phyloP scores from a whole-genome alignment of 53 echinoderm and acorn worm species.

The Antedon mediterranea region DNA sequence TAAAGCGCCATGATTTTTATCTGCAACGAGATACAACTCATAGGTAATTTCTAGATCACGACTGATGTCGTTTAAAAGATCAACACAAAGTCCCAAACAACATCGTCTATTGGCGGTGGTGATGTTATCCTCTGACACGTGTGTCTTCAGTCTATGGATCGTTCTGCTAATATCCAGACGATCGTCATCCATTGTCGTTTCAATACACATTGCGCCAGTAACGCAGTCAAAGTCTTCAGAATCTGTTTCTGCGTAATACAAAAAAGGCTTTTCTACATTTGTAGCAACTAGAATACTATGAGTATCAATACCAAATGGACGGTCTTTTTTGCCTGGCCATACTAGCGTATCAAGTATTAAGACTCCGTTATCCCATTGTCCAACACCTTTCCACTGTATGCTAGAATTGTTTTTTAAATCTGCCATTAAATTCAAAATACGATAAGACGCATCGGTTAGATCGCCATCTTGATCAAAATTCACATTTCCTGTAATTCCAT shows the following conservation, averaged over 20 bases:
- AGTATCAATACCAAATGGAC: constrained; percentile 39
- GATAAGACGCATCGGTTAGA: constrained; percentile 21
- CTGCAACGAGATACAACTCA: constrained; percentile 36
- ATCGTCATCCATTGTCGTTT: constrained; percentile 9
- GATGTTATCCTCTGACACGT: constrained; percentile 15
- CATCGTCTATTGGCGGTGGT: constrained; percentile 13
- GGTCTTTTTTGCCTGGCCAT: constrained; percentile 42
- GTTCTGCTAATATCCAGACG: constrained; percentile 26
- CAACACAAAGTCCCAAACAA: constrained; percentile 38
- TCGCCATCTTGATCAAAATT: constrained; percentile 31
- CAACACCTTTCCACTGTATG: constrained; percentile 33
- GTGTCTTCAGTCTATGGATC: constrained; percentile 20
- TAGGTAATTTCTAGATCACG: constrained; percentile 28
- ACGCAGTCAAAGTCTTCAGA: constrained; percentile 23
- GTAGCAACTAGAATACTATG: constrained; percentile 33
- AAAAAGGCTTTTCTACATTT: constrained; percentile 47
- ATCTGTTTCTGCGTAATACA: constrained; percentile 19
- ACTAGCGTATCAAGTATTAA: constrained; percentile 28
- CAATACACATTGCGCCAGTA: constrained; percentile 27
- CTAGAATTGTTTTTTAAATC: constrained; percentile 5
- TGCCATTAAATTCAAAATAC: constrained; percentile 23
- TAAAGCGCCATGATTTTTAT: constrained; percentile 32
- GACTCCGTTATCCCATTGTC: constrained; percentile 23
- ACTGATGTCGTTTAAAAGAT: constrained; percentile 31
- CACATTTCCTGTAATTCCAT: constrained; percentile 23